Percentiles rank a stretch among this genome's conserved stretches.
phyloP scores from a whole-genome alignment of 1,140 invertebrate species.

The Calliopsis andreniformis region DNA sequence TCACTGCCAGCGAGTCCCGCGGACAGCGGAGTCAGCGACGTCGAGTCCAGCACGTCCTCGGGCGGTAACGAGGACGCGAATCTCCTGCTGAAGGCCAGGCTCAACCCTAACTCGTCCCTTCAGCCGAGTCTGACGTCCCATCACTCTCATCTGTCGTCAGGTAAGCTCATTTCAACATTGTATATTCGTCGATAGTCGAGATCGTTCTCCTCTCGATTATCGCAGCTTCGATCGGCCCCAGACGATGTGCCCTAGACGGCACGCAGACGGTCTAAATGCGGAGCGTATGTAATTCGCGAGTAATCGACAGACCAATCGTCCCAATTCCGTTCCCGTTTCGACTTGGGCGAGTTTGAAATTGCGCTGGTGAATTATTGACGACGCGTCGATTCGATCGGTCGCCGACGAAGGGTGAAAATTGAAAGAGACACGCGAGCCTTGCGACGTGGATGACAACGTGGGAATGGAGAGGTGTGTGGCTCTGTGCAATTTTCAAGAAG shows the following conservation, averaged over 20 bases:
- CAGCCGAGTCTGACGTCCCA: constrained; percentile 77
- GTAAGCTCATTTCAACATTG: constrained; percentile 67
- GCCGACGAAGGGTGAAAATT: no score
- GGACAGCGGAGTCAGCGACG: constrained; percentile 97
- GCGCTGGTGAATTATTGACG: constrained; percentile 28
- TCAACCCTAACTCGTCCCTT: constrained; percentile 83
- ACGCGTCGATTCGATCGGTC: not conserved
- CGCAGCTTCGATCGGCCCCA: constrained; percentile 16
- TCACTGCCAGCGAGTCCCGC: constrained; percentile 98
- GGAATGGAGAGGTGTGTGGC: no score
- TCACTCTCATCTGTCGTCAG: constrained; percentile 80
- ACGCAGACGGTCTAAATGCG: no score
- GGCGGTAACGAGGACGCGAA: constrained; percentile 91
- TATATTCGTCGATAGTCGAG: no score
- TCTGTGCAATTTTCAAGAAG: no score
- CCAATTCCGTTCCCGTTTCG: not conserved
- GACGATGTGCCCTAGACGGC: constrained; percentile 42
- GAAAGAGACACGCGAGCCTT: not conserved
- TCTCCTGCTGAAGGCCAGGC: constrained; percentile 92
- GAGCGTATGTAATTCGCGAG: not conserved
- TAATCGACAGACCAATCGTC: not conserved
- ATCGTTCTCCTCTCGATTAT: no score
- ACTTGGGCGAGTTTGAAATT: constrained; percentile 33
- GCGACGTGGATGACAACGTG: not conserved
- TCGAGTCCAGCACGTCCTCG: constrained; percentile 94